Conservation (phyloP, 1,140 invertebrate genomes). For the Hirudo medicinalis region DNA sequence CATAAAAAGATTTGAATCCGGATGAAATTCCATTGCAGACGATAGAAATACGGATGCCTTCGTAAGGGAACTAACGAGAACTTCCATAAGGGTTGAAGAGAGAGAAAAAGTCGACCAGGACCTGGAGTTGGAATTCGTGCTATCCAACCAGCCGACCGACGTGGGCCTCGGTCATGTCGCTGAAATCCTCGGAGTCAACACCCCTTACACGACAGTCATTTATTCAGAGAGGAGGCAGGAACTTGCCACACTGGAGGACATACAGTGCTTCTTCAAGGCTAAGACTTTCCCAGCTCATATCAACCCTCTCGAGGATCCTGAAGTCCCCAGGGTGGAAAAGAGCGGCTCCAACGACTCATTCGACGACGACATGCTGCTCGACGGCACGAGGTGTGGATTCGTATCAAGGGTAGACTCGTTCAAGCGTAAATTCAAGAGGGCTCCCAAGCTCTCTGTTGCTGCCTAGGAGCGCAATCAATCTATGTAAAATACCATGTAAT, state of each 20-base stretch:
- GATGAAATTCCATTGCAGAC: too few species aligned
- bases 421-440: neutral
- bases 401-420: neutral
- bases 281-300: neutral
- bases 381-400: conserved; percentile 4
- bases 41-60: too few species aligned
- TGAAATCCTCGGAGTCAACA: conserved; percentile 10
- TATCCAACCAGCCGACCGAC: neutral
- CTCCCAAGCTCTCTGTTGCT: neutral
- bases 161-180: neutral
- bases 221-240: neutral
- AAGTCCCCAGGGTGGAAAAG: neutral
- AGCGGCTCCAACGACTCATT: neutral
- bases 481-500: too few species aligned
- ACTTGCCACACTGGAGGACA: neutral
- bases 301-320: neutral
- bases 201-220: neutral
- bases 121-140: neutral
- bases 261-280: neutral
- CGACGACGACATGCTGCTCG: conserved; percentile 6
- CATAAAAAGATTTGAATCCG: too few species aligned
- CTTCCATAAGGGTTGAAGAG: too few species aligned
- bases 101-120: neutral
- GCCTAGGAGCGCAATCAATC: too few species aligned
- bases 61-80: too few species aligned